phyloP scores from a whole-genome alignment of 2,888 invertebrate species.

The Aleiodes testaceus region DNA sequence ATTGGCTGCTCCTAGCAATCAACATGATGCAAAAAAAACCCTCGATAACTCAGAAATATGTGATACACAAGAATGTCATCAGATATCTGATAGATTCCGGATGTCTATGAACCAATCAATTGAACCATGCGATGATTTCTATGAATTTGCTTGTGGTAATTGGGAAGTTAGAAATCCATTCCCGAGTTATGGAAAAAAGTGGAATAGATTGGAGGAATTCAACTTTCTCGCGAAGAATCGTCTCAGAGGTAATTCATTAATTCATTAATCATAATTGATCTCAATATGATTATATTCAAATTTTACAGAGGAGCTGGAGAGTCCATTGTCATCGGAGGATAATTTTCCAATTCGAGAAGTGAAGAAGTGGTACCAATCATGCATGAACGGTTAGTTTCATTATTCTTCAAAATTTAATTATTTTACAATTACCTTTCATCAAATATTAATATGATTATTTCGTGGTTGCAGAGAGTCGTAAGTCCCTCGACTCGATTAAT shows the following conservation, averaged over 20 bases:
- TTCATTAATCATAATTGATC: too few species aligned
- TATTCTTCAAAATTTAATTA: not conserved
- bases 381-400: constrained; percentile 50
- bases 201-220: constrained; percentile 50
- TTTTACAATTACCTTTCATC: not conserved
- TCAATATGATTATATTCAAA: too few species aligned
- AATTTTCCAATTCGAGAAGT: constrained; percentile 52
- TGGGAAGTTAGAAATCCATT: constrained; percentile 49
- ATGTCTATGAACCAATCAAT: constrained; percentile 50
- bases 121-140: constrained; percentile 59
- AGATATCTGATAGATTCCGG: not conserved
- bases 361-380: constrained; percentile 56
- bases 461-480: constrained; percentile 34
- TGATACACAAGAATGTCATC: not conserved
- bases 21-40: not conserved
- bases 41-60: not conserved
- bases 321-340: constrained; percentile 43
- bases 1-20: not conserved
- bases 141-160: constrained; percentile 57
- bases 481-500: constrained; percentile 53
- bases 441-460: too few species aligned
- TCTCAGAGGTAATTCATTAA: constrained; percentile 37
- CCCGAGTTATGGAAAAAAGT: constrained; percentile 48
- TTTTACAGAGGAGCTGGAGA: constrained; percentile 49
- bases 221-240: constrained; percentile 41